Percentiles rank a stretch among this genome's conserved stretches.
phyloP scores from a whole-genome alignment of 2,113 vertebrate species.

The Syngnathus typhle region DNA sequence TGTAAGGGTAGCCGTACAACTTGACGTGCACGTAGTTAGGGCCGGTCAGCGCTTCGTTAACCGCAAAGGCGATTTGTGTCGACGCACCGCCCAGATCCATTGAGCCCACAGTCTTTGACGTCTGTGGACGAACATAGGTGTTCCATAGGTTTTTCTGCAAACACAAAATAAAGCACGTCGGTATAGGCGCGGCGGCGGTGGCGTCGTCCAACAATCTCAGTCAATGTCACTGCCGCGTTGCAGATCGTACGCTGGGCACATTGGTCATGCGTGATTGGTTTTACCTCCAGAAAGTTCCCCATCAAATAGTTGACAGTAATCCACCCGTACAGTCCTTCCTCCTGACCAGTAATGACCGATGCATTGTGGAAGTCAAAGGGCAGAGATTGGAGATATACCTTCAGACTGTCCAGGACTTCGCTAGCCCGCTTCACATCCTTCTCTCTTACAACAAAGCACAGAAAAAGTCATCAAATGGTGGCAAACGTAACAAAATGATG shows the following conservation, averaged over 20 bases:
- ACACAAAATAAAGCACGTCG: background rate
- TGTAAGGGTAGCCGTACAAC: conserved; percentile 85
- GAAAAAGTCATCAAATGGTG: background rate
- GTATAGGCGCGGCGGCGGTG: too few species aligned
- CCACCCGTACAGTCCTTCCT: conserved; percentile 95
- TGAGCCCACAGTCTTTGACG: conserved; percentile 78
- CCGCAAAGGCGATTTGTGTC: conserved; percentile 86
- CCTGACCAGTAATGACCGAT: conserved; percentile 86
- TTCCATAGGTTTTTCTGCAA: conserved; percentile 83
- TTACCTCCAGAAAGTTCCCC: conserved; percentile 88
- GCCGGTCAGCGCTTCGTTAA: conserved; percentile 36
- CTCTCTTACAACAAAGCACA: conserved; percentile 53
- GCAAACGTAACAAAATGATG: background rate
- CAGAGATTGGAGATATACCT: conserved; percentile 76
- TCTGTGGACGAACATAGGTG: conserved; percentile 71
- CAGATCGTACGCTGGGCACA: too few species aligned
- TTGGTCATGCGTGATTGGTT: background rate
- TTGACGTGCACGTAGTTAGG: conserved; percentile 68
- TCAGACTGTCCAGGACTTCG: conserved; percentile 74
- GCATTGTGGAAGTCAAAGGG: conserved; percentile 86
- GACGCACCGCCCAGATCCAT: conserved; percentile 93
- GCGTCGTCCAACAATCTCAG: background rate
- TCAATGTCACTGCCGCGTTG: background rate
- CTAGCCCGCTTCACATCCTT: conserved; percentile 74
- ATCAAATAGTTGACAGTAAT: conserved; percentile 96